These are phyloP conservation scores for Macrophya alboannulata DNA, from an alignment of 2,888 invertebrate genomes.

Conservation along the genomic window DNA sequence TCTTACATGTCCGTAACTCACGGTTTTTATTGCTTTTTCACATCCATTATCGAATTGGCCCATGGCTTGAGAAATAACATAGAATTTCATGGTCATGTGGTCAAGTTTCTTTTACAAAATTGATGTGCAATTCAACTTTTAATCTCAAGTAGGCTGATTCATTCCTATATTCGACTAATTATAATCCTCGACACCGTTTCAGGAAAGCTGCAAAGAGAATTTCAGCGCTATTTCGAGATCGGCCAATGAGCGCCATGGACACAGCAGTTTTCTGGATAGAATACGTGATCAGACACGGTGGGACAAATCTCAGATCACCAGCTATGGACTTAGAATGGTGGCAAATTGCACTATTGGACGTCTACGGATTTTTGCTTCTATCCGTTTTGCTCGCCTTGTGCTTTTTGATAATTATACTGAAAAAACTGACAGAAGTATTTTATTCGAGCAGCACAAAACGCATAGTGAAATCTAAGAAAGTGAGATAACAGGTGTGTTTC, in stretches of 20 bases:
- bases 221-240: constrained; percentile 44
- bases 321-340: constrained; percentile 52
- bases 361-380: constrained; percentile 18
- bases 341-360: constrained; percentile 49
- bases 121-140: constrained; percentile 52
- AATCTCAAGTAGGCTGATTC: neutral
- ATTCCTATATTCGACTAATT: no score
- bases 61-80: neutral
- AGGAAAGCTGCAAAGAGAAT: constrained; percentile 62
- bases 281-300: constrained; percentile 51
- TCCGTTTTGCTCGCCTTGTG: neutral
- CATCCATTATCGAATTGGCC: no score
- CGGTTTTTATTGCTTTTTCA: neutral
- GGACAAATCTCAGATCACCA: constrained; percentile 36
- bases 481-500: neutral
- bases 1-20: constrained; percentile 58
- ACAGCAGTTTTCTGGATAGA: constrained; percentile 52
- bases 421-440: neutral
- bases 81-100: neutral
- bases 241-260: constrained; percentile 48
- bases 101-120: neutral
- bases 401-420: neutral
- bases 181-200: neutral
- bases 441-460: neutral
- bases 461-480: neutral